phyloP scores from a whole-genome alignment of 2,888 invertebrate species.

The Eilema depressum region DNA sequence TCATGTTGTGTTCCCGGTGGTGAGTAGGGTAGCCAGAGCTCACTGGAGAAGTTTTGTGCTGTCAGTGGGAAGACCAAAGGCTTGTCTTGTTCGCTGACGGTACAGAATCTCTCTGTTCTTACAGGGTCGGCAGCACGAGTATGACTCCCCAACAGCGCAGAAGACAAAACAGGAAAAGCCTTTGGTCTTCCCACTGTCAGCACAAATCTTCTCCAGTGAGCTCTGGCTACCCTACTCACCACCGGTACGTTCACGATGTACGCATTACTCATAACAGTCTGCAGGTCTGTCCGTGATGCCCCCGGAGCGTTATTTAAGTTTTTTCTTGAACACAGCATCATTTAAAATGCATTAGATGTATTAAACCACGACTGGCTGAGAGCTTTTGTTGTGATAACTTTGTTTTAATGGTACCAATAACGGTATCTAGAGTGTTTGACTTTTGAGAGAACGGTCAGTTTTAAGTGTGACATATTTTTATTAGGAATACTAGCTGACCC shows the following conservation, averaged over 20 bases:
- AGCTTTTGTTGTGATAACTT: constrained; percentile 39
- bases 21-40: no score
- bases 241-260: background rate
- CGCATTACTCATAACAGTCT: background rate
- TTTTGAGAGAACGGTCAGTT: background rate
- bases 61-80: no score
- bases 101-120: no score
- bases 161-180: no score
- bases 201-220: no score
- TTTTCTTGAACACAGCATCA: constrained; percentile 51
- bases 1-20: no score
- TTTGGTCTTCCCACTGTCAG: no score
- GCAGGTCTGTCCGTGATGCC: background rate
- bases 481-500: background rate
- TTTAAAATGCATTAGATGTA: constrained; percentile 66
- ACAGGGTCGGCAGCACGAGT: no score
- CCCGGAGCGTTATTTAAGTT: background rate
- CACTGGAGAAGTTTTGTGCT: no score
- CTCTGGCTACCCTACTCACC: no score
- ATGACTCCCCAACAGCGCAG: no score
- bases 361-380: background rate
- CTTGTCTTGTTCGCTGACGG: no score
- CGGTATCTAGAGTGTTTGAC: background rate
- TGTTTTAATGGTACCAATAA: constrained; percentile 35
- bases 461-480: background rate